Evolutionary conservation across 2,113 vertebrate genomes (phyloP).

Genomic region (Pollachius pollachius): DNA sequence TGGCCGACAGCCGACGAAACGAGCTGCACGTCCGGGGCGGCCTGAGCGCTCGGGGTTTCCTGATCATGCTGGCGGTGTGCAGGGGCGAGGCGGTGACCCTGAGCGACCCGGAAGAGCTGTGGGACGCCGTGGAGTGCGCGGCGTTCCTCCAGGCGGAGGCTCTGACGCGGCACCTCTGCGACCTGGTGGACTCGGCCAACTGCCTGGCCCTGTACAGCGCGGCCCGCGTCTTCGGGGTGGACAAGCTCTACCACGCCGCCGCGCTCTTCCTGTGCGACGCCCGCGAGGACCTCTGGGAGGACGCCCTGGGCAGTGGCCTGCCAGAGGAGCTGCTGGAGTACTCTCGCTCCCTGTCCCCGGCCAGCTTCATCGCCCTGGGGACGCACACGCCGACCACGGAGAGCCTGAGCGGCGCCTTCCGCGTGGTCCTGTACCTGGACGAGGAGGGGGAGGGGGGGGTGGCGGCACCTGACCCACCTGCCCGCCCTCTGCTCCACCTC

Average conservation of each 20-base stretch:
- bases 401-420: slow-evolving; percentile 83
- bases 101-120: slow-evolving; percentile 75
- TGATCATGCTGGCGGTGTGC: slow-evolving; percentile 79
- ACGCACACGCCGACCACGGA: slow-evolving; percentile 86
- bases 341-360: slow-evolving; percentile 76
- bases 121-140: slow-evolving; percentile 87
- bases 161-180: slow-evolving; percentile 78
- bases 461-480: slow-evolving; percentile 85
- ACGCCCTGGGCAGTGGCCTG: slow-evolving; percentile 62
- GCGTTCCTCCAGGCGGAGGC: slow-evolving; percentile 86
- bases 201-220: slow-evolving; percentile 86
- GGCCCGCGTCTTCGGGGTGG: slow-evolving; percentile 82
- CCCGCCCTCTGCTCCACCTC: slow-evolving; percentile 87
- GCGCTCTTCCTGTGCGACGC: slow-evolving; percentile 86
- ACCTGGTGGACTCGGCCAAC: slow-evolving; percentile 85
- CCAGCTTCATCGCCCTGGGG: slow-evolving; percentile 82
- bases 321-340: slow-evolving; percentile 79
- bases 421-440: slow-evolving; percentile 87
- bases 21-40: slow-evolving; percentile 81
- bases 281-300: slow-evolving; percentile 72
- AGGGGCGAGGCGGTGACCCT: slow-evolving; percentile 77
- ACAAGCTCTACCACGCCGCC: slow-evolving; percentile 72
- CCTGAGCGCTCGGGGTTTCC: slow-evolving; percentile 79
- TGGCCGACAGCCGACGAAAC: slow-evolving; percentile 82
- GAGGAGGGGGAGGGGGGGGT: slow-evolving; percentile 78